Conservation (phyloP, 2,797 vertebrate genomes). For the Pipistrellus kuhlii region DNA sequence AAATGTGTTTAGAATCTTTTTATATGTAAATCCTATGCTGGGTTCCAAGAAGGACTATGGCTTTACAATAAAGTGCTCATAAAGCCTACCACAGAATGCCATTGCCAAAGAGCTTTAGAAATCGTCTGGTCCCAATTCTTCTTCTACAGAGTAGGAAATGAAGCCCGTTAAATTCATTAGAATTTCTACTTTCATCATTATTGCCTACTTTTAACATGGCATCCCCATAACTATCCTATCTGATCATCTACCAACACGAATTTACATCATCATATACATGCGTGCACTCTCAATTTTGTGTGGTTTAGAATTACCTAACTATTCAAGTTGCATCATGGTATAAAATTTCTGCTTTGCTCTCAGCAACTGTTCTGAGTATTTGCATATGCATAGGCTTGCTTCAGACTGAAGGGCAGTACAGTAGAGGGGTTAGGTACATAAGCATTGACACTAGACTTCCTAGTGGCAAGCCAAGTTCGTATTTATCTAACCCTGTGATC, state of each 20-base stretch:
- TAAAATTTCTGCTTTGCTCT: not conserved
- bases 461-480: not conserved
- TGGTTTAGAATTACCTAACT: not conserved
- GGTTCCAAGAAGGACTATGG: not conserved
- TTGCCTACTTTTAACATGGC: not conserved
- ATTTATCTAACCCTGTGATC: not conserved
- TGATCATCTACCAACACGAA: not conserved
- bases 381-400: not conserved
- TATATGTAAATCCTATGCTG: not conserved
- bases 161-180: not conserved
- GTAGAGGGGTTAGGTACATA: rapidly evolving
- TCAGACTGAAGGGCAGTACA: not conserved
- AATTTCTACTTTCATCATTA: not conserved
- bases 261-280: not conserved
- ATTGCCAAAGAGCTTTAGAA: constrained; percentile 10
- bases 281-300: not conserved
- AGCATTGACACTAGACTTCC: not conserved
- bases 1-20: constrained; percentile 5
- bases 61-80: constrained; percentile 11
- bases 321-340: not conserved
- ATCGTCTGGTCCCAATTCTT: not conserved
- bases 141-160: not conserved
- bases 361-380: not conserved
- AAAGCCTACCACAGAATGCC: not conserved
- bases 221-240: not conserved